These are phyloP conservation scores for Yoshiicerus persimilis DNA, from an alignment of 1,140 invertebrate species.

Conservation along the genomic window DNA sequence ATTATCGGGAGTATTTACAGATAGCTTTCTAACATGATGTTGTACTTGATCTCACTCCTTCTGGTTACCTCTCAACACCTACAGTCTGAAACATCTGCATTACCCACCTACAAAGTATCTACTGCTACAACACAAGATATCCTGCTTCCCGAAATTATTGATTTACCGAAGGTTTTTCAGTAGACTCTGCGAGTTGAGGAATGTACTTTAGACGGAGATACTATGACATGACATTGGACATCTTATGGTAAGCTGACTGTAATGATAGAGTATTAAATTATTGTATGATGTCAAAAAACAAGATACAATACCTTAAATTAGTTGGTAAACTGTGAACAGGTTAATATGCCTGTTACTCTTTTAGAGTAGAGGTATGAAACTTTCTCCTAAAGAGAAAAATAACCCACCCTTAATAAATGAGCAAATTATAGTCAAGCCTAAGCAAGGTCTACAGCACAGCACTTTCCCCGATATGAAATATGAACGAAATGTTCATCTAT, in stretches of 20 bases:
- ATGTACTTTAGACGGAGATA: too few relatives aligned
- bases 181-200: neutral
- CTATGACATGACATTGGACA: too few relatives aligned
- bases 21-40: too few relatives aligned
- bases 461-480: too few relatives aligned
- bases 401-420: neutral
- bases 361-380: neutral
- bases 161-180: neutral
- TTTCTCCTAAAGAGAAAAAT: too few relatives aligned
- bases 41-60: too few relatives aligned
- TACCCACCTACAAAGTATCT: neutral
- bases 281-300: too few relatives aligned
- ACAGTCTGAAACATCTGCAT: neutral
- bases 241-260: too few relatives aligned
- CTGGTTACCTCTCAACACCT: neutral
- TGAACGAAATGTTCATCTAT: too few relatives aligned
- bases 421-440: neutral
- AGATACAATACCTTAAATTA: neutral
- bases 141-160: neutral
- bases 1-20: neutral
- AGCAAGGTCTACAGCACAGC: neutral
- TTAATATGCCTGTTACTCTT: too few relatives aligned
- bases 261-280: too few relatives aligned
- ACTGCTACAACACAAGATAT: neutral
- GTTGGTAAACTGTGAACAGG: too few relatives aligned